Evolutionary conservation across 2,797 vertebrate species (phyloP).

Genomic region (Arremon brunneinucha): DNA sequence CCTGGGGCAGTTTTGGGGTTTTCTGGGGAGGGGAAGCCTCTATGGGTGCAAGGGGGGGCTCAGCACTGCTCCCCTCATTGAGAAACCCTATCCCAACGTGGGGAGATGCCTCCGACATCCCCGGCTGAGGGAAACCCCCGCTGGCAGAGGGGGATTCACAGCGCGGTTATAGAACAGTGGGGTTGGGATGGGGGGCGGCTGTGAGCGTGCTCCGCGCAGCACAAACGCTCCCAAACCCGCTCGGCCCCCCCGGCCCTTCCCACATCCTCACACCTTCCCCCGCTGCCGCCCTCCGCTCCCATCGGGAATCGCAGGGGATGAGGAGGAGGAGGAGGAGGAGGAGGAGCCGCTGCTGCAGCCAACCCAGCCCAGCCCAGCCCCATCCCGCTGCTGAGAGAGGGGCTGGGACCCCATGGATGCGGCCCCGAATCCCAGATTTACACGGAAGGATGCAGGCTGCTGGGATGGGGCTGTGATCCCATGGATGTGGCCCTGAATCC

Average conservation of each 20-base stretch:
- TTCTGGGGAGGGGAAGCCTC: no score
- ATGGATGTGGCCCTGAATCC: background rate
- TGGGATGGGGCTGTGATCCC: no score
- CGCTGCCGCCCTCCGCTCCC: background rate
- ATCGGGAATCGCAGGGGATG: background rate
- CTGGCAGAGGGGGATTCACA: fast-evolving
- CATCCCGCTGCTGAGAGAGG: background rate
- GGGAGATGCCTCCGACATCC: background rate
- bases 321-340: background rate
- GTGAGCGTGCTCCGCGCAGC: fast-evolving
- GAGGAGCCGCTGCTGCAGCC: background rate
- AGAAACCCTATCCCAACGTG: no score
- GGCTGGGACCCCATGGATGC: background rate
- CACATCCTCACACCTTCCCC: background rate
- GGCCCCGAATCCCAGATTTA: background rate
- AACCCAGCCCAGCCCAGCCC: background rate
- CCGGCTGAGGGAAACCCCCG: fast-evolving
- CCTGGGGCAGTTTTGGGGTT: no score
- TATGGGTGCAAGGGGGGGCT: no score
- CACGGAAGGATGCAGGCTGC: fast-evolving
- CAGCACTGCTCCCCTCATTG: no score
- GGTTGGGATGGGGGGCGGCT: background rate
- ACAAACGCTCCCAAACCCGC: fast-evolving
- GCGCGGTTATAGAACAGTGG: fast-evolving
- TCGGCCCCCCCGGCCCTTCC: background rate